Base-by-base conservation (phyloP, 2,888 invertebrate species). In the Enoplolaimus lenunculus region DNA sequence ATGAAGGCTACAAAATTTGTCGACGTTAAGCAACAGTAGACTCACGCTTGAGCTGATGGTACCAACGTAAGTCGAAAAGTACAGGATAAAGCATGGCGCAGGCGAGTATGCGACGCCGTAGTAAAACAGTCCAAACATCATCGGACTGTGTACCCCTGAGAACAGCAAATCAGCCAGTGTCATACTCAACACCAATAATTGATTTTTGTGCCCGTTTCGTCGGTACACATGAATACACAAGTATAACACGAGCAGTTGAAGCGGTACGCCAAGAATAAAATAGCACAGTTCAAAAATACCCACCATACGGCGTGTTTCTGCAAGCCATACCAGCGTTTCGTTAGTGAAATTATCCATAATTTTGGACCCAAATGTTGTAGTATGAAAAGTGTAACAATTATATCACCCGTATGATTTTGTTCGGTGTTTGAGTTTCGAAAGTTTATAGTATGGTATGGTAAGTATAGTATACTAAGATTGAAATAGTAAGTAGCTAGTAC, bases 171-270 rank as follows among this genome's bases (percentile, higher is more conserved):
- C 71, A 3, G 71, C 71, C 26, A 34, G 26, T 3, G 71, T 70
- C 71, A 70, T 70, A 59, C 71, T 70, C 21, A 70, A 13, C 3
- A 70, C 71, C 26, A 70, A 21, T 28, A 26, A 29, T 30, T 70
- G 71, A 69, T 70, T 70, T 28, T 62, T 29, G 7, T 69, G 67
- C 7, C 67, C 67, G 7, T 31, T 34, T 3, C 67, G 67, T n/a
- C 67, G 67, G n/a, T 34, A 31, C 13, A 66, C 34, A n/a, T 7
- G 31, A 3, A 34, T 34, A 34, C 67, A 31, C 31, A 66, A 31
- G 7, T 34, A 66, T 2, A 66, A n/a, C 13, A 66, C 67, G 3
- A 66, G 34, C 3, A n/a, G n/a, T n/a, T 66, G 31, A 31, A 66
- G 31, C 34, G 67, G 67, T 16, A 66, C 34, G 7, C 67, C 67